phyloP scores from a whole-genome alignment of 2,888 invertebrate genomes.

The Dryobotodes eremita region DNA sequence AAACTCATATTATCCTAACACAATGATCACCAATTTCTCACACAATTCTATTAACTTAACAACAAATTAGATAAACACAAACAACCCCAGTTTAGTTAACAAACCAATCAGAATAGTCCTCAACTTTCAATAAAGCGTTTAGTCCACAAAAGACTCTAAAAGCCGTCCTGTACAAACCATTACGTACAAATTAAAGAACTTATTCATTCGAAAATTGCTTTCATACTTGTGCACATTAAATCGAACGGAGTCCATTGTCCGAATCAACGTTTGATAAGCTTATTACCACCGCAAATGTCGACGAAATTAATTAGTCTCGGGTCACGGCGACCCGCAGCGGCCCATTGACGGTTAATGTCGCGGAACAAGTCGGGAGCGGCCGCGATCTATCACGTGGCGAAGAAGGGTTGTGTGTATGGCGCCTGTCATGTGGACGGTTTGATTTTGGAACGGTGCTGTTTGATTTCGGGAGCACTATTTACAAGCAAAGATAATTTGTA shows the following conservation, averaged over 20 bases:
- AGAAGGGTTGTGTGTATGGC: constrained; percentile 23
- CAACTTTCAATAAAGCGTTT: constrained; percentile 50
- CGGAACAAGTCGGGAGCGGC: constrained; percentile 55
- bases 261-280: constrained; percentile 88
- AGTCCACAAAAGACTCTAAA: constrained; percentile 55
- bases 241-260: constrained; percentile 70
- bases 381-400: constrained; percentile 56
- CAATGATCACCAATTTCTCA: constrained; percentile 5
- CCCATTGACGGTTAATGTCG: constrained; percentile 74
- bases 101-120: constrained; percentile 41
- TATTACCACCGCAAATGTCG: constrained; percentile 85
- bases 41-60: not conserved
- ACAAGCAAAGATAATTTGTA: not conserved
- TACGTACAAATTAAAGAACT: constrained; percentile 59
- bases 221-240: constrained; percentile 65
- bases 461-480: not conserved
- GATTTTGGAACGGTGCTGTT: constrained; percentile 8
- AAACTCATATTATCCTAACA: not conserved
- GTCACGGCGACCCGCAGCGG: constrained; percentile 77
- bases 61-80: constrained; percentile 31
- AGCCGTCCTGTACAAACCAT: constrained; percentile 45
- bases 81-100: not conserved
- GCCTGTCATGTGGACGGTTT: constrained; percentile 2
- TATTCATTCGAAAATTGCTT: constrained; percentile 63
- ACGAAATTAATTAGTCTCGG: constrained; percentile 87